Percentiles rank a stretch among this genome's conserved stretches.
Conservation (phyloP, 2,797 vertebrate species). For the Spinibarbus caldwelli region DNA sequence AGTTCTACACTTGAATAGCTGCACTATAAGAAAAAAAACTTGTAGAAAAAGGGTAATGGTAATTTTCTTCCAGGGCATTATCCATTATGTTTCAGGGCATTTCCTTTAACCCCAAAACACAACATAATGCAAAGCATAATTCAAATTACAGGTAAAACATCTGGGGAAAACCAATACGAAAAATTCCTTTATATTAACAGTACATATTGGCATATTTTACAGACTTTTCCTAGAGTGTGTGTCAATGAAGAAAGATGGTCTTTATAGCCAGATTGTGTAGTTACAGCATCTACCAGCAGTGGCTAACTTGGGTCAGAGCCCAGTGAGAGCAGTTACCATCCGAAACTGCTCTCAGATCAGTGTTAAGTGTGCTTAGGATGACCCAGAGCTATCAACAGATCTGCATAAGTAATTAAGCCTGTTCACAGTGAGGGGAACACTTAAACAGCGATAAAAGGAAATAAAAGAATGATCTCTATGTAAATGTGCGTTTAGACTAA, state of each 20-base stretch:
- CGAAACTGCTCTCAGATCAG: slow-evolving; percentile 27
- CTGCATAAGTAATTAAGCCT: slow-evolving; percentile 21
- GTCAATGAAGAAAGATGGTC: background rate
- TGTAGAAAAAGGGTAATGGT: too few species aligned
- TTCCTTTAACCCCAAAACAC: too few species aligned
- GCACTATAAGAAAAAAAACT: too few species aligned
- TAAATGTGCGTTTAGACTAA: slow-evolving; percentile 32
- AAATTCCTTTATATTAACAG: background rate
- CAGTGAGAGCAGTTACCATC: slow-evolving; percentile 18
- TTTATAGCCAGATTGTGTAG: background rate
- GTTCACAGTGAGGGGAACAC: slow-evolving; percentile 29
- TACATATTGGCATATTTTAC: background rate
- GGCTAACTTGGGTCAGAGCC: background rate
- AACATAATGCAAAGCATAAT: background rate
- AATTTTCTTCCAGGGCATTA: too few species aligned
- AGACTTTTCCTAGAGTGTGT: background rate
- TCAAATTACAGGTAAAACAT: background rate
- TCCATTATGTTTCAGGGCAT: too few species aligned
- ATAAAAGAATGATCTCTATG: slow-evolving; percentile 26
- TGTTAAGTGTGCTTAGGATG: slow-evolving; percentile 17
- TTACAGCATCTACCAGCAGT: background rate
- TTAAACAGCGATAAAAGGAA: slow-evolving; percentile 37
- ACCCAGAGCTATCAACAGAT: slow-evolving; percentile 26
- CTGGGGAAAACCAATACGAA: background rate
- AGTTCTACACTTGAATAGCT: too few species aligned